A percentile compares a stretch with the other conserved stretches of the same genome.
These are phyloP conservation scores for Drosophila mettleri DNA, from an alignment of 2,888 invertebrate genomes.

Conservation along the genomic window DNA sequence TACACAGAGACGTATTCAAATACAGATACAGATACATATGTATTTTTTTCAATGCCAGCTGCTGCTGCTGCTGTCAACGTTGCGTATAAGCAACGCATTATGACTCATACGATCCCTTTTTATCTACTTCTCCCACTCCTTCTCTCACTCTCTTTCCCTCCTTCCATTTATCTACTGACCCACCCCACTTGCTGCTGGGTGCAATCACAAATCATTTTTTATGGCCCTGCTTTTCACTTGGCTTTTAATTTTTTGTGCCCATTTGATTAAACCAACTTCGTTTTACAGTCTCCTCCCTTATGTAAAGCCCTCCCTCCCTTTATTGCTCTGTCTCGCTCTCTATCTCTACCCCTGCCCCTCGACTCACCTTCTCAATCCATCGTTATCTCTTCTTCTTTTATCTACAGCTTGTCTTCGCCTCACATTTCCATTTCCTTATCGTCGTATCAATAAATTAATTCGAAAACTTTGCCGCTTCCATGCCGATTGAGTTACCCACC, in stretches of 20 bases:
- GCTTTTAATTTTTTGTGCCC: conserved; percentile 53
- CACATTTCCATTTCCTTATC: conserved; percentile 61
- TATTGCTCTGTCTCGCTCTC: conserved; percentile 15
- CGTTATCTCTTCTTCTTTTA: conserved; percentile 51
- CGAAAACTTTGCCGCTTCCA: conserved; percentile 74
- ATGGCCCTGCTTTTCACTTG: conserved; percentile 61
- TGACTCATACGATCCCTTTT: conserved; percentile 37
- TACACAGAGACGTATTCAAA: conserved; percentile 32
- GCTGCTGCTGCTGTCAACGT: conserved; percentile 46
- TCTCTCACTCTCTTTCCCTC: not conserved
- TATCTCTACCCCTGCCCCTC: conserved; percentile 2
- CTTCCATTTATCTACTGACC: conserved; percentile 5
- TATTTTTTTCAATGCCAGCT: conserved; percentile 40
- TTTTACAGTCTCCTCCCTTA: not conserved
- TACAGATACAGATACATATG: conserved; percentile 26
- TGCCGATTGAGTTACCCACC: conserved; percentile 52
- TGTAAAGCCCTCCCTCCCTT: not conserved
- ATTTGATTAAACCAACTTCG: conserved; percentile 66
- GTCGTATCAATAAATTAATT: conserved; percentile 80
- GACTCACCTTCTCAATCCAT: too few species aligned
- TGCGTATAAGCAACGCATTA: conserved; percentile 65
- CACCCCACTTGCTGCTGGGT: conserved; percentile 17
- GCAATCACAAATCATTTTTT: conserved; percentile 66
- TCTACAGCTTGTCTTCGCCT: conserved; percentile 22
- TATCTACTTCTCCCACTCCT: not conserved